Evolutionary conservation across 2,888 invertebrate species (phyloP), one percentile per base, ranked within the genome.

Genomic region (Nesidiocoris tenuis): DNA sequence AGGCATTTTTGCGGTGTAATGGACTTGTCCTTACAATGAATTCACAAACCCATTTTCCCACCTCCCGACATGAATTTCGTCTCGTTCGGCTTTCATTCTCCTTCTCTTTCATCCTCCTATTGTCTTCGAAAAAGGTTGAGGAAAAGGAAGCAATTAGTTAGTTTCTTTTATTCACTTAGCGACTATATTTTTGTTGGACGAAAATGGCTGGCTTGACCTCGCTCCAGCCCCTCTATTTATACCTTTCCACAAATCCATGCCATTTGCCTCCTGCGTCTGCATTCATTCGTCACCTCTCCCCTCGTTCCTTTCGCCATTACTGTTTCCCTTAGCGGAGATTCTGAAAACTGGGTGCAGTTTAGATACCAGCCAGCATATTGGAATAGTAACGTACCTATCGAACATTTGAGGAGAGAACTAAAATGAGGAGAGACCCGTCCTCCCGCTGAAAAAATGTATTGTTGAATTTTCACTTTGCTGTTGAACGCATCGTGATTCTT

Each of bases 1-100:
- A 56, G 55, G 55, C 67, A 67, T 67, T 67, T 67, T 67, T 67
- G 19, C 39, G 54, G 67, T 39, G 67, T 67, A 67, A 67, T 67
- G 56, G 67, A 19, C 55, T 67, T 67, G 56, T 21, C 25, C 39
- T 12, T 17, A 55, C 67, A 67, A 55, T 56, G 67, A 67, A 67
- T 67, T 67, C 55, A 67, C 67, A 54, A 67, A 67, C 39, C 39
- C 39, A 39, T 3, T n/a, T n/a, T 12, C 39, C 39, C 39, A 39
- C 3, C 39, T 12, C 39, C 12, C 39, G 12, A 12, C 39, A 39
- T 39, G 39, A 39, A 3, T 39, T 39, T 39, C n/a, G n/a, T n/a
- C n/a, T n/a, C n/a, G n/a, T n/a, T n/a, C n/a, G n/a, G n/a, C n/a
- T n/a, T n/a, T n/a, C n/a, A n/a, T n/a, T n/a, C n/a, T n/a, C 3